Percentiles rank a stretch among this genome's conserved stretches.
Evolutionary conservation across 2,888 invertebrate species (phyloP).

Genomic region (Oxystoma pomonae): DNA sequence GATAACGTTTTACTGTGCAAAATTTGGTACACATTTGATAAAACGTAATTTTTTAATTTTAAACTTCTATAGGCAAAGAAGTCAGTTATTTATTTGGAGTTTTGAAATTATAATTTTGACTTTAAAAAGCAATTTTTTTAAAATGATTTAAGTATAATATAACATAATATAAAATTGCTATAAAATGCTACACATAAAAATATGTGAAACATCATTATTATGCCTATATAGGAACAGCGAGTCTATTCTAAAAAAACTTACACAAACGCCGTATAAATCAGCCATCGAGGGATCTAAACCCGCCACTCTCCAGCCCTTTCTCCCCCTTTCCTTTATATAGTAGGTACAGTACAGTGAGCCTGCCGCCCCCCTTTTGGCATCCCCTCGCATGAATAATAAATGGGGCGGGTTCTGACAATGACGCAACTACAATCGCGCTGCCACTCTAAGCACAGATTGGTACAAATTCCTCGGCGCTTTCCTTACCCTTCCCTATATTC

Average conservation of each 20-base stretch:
- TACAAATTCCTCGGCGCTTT: conserved; percentile 38
- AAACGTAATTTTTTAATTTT: too few relatives aligned
- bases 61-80: too few relatives aligned
- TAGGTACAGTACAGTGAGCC: background rate
- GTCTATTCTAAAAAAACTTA: background rate
- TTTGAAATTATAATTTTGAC: too few relatives aligned
- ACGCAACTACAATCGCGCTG: conserved; percentile 47
- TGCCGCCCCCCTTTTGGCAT: conserved; percentile 24
- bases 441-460: conserved; percentile 45
- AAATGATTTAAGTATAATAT: too few relatives aligned
- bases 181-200: too few relatives aligned
- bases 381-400: conserved; percentile 44
- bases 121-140: too few relatives aligned
- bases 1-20: too few relatives aligned
- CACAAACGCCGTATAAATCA: conserved; percentile 20
- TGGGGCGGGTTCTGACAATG: conserved; percentile 49
- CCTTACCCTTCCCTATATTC: conserved; percentile 28
- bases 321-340: conserved; percentile 16
- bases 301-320: conserved; percentile 27
- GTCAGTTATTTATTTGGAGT: too few relatives aligned
- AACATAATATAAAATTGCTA: too few relatives aligned
- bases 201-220: too few relatives aligned
- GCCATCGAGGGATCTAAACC: conserved; percentile 26
- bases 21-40: too few relatives aligned
- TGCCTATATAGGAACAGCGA: too few relatives aligned